A percentile compares a stretch with the other conserved stretches of the same genome.
phyloP scores from a whole-genome alignment of 2,888 invertebrate species.

The Agrilus cyanescens region DNA sequence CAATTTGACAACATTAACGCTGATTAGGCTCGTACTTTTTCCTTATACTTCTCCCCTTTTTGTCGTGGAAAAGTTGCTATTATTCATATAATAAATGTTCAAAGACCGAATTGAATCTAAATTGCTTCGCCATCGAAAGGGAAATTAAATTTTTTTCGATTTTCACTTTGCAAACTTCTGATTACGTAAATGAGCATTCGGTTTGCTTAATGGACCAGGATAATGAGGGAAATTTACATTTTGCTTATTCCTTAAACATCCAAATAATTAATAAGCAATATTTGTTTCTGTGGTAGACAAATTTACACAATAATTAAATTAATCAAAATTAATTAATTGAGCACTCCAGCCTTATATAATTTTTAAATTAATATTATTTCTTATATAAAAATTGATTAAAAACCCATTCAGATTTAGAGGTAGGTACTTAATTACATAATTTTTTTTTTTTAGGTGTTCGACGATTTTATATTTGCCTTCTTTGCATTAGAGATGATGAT shows the following conservation, averaged over 20 bases:
- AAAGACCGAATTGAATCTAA: neutral
- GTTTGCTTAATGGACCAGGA: too few species aligned
- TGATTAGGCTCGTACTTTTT: neutral
- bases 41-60: neutral
- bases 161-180: too few species aligned
- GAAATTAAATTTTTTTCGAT: too few species aligned
- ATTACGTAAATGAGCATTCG: too few species aligned
- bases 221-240: too few species aligned
- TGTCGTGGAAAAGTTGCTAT: neutral
- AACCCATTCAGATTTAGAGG: neutral
- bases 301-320: too few species aligned
- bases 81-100: neutral
- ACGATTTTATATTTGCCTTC: slow-evolving; percentile 97
- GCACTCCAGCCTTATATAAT: slow-evolving; percentile 2
- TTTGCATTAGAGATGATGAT: slow-evolving; percentile 97
- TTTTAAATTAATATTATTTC: neutral
- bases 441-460: slow-evolving; percentile 63
- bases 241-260: too few species aligned
- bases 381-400: neutral
- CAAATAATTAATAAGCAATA: too few species aligned
- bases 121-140: neutral
- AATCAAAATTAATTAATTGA: neutral
- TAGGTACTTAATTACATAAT: neutral
- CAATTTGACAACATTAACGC: too few species aligned
- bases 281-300: too few species aligned